Evolutionary conservation across 2,113 vertebrate genomes (phyloP), one percentile per base, ranked within the genome.

Genomic region (Takifugu bimaculatus): DNA sequence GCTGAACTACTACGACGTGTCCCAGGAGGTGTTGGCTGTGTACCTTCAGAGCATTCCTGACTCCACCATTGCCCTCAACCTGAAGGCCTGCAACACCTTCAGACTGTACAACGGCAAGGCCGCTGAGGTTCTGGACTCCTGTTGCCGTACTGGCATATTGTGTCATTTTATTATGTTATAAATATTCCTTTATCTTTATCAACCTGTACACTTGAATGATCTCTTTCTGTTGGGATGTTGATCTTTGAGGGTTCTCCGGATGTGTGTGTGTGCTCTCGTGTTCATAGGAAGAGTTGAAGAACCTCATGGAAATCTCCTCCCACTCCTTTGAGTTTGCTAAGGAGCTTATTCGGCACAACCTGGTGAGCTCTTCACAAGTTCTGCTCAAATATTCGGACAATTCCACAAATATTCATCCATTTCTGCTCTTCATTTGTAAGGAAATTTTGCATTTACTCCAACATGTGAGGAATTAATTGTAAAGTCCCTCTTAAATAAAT

Each of bases 41-140:
- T 99, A 98, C 87, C 93, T 99, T 72, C 95, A 98, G 79, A 95
- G 93, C 70, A 91, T 98, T 67, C 94, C 96, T 1, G 96, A 99
- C 80, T 98, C 96, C 52, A 96, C 95, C 49, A 98, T 97, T 48
- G 97, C 96, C 39, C 94, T 98, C 69, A 99, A 99, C 79, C 94
- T 99, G 4, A 98, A 98, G 78, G 97, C 97, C 77, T 99, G 97
- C 77, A 99, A 99, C 83, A 92, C 95, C 80, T 99, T 96, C 78
- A 92, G 94, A 75, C 94, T 99, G 26, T 98, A 94, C 88, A 97
- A 96, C 0, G 96, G 96, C 72, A 98, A 96, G 80, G 95, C 93
- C 56, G 97, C 97, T 11, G 97, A 99, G 94, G 97, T 98, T 53
- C 35, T 11, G 7, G 35, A 11, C 1, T 10, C 11, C 20, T 20